phyloP scores from a whole-genome alignment of 1,140 invertebrate species.

The Conopomorpha cramerella region DNA sequence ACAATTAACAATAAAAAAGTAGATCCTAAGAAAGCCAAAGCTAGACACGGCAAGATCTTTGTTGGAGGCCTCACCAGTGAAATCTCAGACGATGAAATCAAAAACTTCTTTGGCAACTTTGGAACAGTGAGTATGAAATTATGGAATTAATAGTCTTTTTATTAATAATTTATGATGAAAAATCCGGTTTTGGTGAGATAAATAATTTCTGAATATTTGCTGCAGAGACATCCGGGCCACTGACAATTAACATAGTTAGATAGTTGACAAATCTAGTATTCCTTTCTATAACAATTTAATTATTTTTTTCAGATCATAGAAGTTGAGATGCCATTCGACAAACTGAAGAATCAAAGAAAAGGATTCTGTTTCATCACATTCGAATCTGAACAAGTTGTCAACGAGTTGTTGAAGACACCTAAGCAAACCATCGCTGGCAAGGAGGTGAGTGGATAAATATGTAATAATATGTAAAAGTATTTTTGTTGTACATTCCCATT shows the following conservation, averaged over 20 bases:
- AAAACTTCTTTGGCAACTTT: slow-evolving; percentile 86
- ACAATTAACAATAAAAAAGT: slow-evolving; percentile 93
- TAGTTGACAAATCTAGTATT: too few species aligned
- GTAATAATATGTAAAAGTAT: background rate
- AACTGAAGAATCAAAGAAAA: slow-evolving; percentile 93
- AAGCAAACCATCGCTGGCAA: slow-evolving; percentile 92
- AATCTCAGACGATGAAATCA: slow-evolving; percentile 91
- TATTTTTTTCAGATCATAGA: slow-evolving; percentile 78
- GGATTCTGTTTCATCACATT: slow-evolving; percentile 96
- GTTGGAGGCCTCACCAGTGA: slow-evolving; percentile 90
- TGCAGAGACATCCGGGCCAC: slow-evolving; percentile 53
- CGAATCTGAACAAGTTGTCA: slow-evolving; percentile 90
- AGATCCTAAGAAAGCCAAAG: slow-evolving; percentile 94
- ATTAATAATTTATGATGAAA: slow-evolving; percentile 30
- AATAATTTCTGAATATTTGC: slow-evolving; percentile 22
- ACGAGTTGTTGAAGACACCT: slow-evolving; percentile 85
- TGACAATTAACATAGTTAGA: too few species aligned
- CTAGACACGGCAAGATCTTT: slow-evolving; percentile 92
- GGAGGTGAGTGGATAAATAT: slow-evolving; percentile 69
- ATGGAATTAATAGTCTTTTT: too few species aligned
- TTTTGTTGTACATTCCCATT: background rate
- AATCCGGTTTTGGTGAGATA: slow-evolving; percentile 53
- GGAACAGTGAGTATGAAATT: slow-evolving; percentile 73
- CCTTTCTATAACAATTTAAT: slow-evolving; percentile 3
- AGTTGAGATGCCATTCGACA: slow-evolving; percentile 95